These are phyloP conservation scores for Callorhinus ursinus DNA, from an alignment of 2,113 vertebrate genomes.

Conservation along the genomic window DNA sequence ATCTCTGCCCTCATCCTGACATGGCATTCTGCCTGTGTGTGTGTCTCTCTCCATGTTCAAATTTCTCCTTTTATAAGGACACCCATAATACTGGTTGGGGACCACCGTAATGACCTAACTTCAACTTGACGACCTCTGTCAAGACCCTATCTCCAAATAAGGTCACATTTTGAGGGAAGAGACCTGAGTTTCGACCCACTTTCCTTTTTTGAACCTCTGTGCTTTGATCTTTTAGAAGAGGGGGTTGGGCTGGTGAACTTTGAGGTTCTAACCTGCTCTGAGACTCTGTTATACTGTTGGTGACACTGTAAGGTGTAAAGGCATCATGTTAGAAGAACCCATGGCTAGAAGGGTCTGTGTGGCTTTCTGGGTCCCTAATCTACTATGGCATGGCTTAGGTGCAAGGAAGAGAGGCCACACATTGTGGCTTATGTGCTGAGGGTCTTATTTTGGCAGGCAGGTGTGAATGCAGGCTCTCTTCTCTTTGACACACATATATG, in stretches of 20 bases:
- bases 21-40: background rate
- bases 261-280: background rate
- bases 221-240: background rate
- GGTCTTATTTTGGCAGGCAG: background rate
- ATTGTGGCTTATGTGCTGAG: background rate
- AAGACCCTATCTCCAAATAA: background rate
- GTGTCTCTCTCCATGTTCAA: background rate
- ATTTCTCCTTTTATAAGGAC: conserved; percentile 13
- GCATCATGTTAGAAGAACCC: background rate
- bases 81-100: background rate
- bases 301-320: background rate
- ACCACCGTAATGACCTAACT: background rate
- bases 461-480: background rate
- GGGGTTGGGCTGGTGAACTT: background rate
- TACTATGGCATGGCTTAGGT: background rate
- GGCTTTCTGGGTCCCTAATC: background rate
- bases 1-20: conserved; percentile 1
- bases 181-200: background rate
- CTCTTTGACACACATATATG: conserved; percentile 63
- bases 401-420: background rate
- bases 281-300: background rate
- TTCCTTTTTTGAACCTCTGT: background rate
- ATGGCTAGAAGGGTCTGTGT: background rate
- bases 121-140: background rate
- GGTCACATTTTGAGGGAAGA: background rate